phyloP scores from a whole-genome alignment of 2,113 vertebrate species.

The Pleuronectes platessa region DNA sequence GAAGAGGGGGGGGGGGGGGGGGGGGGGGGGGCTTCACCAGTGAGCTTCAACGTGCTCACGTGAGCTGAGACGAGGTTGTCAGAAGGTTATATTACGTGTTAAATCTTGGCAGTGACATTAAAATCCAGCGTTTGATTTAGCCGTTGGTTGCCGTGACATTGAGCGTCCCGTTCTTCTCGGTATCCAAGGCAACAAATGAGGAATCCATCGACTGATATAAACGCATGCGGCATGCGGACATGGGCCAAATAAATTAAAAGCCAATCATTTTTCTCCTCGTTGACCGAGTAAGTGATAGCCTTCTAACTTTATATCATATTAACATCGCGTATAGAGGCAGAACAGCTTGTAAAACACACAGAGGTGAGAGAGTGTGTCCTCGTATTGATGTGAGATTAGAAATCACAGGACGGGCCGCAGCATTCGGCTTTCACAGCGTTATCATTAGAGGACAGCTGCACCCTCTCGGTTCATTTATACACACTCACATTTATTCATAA shows the following conservation, averaged over 20 bases:
- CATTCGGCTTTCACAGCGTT: neutral
- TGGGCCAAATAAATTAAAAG: slow-evolving; percentile 62
- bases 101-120: slow-evolving; percentile 4
- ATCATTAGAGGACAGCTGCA: neutral
- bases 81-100: neutral
- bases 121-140: neutral
- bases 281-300: slow-evolving; percentile 49
- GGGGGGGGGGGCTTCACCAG: neutral
- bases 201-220: slow-evolving; percentile 31
- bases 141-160: slow-evolving; percentile 12
- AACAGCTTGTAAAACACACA: slow-evolving; percentile 59
- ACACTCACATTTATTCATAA: slow-evolving; percentile 20
- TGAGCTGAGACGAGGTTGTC: neutral
- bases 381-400: slow-evolving; percentile 33
- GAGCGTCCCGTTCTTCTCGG: slow-evolving; percentile 17
- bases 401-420: neutral
- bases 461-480: neutral
- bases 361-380: slow-evolving; percentile 47
- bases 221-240: slow-evolving; percentile 25
- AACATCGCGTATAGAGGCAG: slow-evolving; percentile 43
- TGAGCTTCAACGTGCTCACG: slow-evolving; percentile 11
- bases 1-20: neutral
- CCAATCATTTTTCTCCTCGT: slow-evolving; percentile 66
- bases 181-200: slow-evolving; percentile 58
- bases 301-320: slow-evolving; percentile 65